Conservation (phyloP, 1,140 invertebrate genomes). For the Tetraneura akinire region DNA sequence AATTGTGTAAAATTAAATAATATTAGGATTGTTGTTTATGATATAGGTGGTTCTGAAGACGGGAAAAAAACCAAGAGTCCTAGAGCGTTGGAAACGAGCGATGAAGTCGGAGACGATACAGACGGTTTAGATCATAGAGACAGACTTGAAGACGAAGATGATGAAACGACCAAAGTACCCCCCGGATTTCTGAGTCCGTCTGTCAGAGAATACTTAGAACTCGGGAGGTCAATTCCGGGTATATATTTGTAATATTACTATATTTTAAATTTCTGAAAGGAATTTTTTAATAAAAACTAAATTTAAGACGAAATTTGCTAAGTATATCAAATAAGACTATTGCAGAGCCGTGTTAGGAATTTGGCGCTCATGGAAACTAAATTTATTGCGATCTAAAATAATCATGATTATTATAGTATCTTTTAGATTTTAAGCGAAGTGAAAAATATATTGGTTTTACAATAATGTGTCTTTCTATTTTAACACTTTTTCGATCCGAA, state of each 20-base stretch:
- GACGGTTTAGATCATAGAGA: conserved; percentile 52
- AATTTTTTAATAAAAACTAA: too few species aligned
- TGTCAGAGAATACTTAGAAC: conserved; percentile 78
- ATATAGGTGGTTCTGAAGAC: conserved; percentile 54
- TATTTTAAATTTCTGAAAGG: too few species aligned
- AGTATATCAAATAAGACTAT: too few species aligned
- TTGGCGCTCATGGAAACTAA: too few species aligned
- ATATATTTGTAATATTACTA: conserved; percentile 57
- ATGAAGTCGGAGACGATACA: background rate
- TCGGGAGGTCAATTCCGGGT: conserved; percentile 86
- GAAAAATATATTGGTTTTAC: too few species aligned
- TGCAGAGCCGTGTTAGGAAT: too few species aligned
- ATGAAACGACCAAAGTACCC: conserved; percentile 61
- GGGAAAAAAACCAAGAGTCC: conserved; percentile 53
- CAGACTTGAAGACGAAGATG: conserved; percentile 49
- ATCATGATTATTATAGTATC: too few species aligned
- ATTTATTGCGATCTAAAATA: background rate
- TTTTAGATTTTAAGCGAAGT: too few species aligned
- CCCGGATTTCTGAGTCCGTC: conserved; percentile 79
- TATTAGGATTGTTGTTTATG: background rate
- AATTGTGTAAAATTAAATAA: too few species aligned
- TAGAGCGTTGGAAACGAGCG: conserved; percentile 43
- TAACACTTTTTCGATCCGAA: too few species aligned
- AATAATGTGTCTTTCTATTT: too few species aligned
- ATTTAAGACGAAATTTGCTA: too few species aligned